Evolutionary conservation across 92 coral and sea anemone genomes (phyloP), one percentile per base, ranked within the genome.

Genomic region (Diadumene lineata): DNA sequence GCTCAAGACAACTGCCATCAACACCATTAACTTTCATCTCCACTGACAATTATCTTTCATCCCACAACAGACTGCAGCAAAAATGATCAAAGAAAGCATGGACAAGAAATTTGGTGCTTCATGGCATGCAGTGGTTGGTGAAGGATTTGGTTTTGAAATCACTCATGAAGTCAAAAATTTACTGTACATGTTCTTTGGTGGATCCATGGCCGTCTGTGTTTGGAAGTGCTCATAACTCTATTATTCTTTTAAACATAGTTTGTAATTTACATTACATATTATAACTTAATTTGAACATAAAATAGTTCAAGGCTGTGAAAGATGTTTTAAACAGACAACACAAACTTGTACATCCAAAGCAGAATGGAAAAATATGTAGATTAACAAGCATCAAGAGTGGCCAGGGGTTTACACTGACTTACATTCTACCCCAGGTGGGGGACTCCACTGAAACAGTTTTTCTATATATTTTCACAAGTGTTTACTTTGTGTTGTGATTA

Each of bases 91-190:
- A 70, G 98, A 94, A 56, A 90, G 92, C 24, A 81, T 94, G 91
- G 98, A 94, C 80, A 94, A 94, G 80, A 94, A 94, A 33, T 94
- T 94, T 89, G 98, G 98, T 13, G 89, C 98, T 7, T 94, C 98
- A 2, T 94, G 98, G 98, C 98, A 94, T 92, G 98, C 97, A 4
- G 88, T 92, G 1, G 98, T 94, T 19, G 98, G 98, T 8, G 98
- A 94, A 79, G 98, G 98, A 21, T 94, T 82, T 73, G 98, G 98
- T 11, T 94, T 94, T 86, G 98, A 94, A 67, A 93, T 94, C 81
- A 94, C 98, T 18, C 98, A 94, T 64, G 98, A 94, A 84, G 98
- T 94, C 60, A 91, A 89, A 51, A 94, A 94, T 80, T 84, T 94
- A 38, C 83, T 94, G 69, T 94, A 94, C 77, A 68, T 94, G 94